Evolutionary conservation across 2,888 invertebrate genomes (phyloP).

Genomic region (Thysanoteuthis rhombus): DNA sequence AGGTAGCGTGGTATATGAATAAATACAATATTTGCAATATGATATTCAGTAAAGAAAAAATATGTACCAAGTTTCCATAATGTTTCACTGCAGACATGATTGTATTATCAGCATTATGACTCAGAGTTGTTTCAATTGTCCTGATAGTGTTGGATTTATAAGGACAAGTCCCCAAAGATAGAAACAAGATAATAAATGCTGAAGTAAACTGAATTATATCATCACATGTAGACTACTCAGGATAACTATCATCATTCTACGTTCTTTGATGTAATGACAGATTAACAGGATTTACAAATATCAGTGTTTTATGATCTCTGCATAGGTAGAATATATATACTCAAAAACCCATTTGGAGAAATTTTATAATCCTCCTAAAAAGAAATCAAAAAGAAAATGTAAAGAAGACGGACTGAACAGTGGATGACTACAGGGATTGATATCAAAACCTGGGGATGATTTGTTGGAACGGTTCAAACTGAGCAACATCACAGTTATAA

Average conservation of each 20-base stretch:
- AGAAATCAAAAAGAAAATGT: too few relatives aligned
- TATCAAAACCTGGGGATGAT: too few relatives aligned
- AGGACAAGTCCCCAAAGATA: background rate
- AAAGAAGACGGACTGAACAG: too few relatives aligned
- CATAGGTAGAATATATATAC: background rate
- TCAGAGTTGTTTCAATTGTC: background rate
- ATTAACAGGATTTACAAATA: background rate
- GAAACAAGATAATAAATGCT: background rate
- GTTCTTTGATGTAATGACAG: background rate
- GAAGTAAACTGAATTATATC: background rate
- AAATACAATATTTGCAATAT: too few relatives aligned
- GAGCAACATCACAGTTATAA: too few relatives aligned
- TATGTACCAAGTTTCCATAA: background rate
- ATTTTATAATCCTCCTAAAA: too few relatives aligned
- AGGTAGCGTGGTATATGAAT: too few relatives aligned
- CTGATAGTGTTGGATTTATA: background rate
- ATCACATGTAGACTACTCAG: background rate
- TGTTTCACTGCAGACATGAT: background rate
- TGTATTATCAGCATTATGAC: background rate
- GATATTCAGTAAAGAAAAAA: too few relatives aligned
- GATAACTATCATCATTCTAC: background rate
- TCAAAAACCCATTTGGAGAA: background rate
- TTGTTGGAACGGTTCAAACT: too few relatives aligned
- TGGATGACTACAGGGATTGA: too few relatives aligned
- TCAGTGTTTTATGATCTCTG: background rate